Evolutionary conservation across 2,113 vertebrate species (phyloP).

Genomic region (Sialia sialis): DNA sequence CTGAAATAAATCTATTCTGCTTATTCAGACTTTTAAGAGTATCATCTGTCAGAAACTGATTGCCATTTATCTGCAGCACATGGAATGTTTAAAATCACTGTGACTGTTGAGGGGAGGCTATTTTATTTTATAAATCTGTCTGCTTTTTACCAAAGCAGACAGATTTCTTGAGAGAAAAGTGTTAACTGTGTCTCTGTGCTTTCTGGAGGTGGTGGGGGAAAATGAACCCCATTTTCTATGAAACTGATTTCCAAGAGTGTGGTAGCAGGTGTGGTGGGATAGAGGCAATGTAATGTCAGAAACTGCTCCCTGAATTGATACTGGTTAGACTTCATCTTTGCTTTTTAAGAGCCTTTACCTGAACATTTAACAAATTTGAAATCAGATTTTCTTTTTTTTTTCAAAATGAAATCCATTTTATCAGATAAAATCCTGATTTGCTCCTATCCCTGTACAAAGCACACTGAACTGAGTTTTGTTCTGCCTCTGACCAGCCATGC

Average conservation of each 20-base stretch:
- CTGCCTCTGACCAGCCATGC: neutral
- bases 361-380: neutral
- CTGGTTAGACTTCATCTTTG: neutral
- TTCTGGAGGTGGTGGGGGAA: neutral
- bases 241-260: neutral
- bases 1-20: slow-evolving; percentile 14
- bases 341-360: neutral
- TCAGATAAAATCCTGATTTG: neutral
- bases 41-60: neutral
- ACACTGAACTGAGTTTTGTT: neutral
- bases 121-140: neutral
- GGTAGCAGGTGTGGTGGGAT: neutral
- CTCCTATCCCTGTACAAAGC: neutral
- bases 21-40: neutral
- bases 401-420: neutral
- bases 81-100: neutral
- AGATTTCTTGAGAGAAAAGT: neutral
- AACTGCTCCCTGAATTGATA: neutral
- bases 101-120: neutral
- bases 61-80: neutral
- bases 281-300: neutral
- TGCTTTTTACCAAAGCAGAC: neutral
- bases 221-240: neutral
- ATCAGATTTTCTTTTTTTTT: neutral
- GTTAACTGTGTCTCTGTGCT: neutral